phyloP scores from a whole-genome alignment of 2,113 vertebrate species.

The Hymenochirus boettgeri region DNA sequence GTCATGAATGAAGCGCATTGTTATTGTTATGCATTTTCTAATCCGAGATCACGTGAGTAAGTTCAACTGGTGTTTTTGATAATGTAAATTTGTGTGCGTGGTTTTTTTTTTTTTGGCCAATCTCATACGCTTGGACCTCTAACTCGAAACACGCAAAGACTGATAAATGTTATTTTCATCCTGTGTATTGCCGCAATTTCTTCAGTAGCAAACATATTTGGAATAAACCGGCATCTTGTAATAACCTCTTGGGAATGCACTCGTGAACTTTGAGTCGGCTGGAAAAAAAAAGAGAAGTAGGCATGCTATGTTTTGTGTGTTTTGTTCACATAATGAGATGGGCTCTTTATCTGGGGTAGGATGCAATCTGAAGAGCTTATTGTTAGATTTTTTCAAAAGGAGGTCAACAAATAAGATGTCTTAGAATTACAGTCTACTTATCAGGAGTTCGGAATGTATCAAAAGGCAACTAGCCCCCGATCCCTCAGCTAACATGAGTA shows the following conservation, averaged over 20 bases:
- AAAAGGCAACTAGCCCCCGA: conserved; percentile 19
- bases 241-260: conserved; percentile 56
- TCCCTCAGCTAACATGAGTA: too few relatives aligned
- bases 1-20: neutral
- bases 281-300: conserved; percentile 42
- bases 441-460: conserved; percentile 25
- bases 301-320: conserved; percentile 37
- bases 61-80: conserved; percentile 10
- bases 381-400: conserved; percentile 24
- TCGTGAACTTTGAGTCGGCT: conserved; percentile 50
- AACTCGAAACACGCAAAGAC: conserved; percentile 53
- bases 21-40: neutral
- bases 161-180: conserved; percentile 60
- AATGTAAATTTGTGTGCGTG: conserved; percentile 3
- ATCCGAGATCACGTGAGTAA: neutral
- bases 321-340: conserved; percentile 22
- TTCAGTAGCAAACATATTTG: conserved; percentile 56
- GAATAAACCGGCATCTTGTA: conserved; percentile 52
- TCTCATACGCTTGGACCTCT: conserved; percentile 51
- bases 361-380: conserved; percentile 35
- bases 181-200: conserved; percentile 55
- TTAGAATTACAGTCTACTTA: conserved; percentile 36
- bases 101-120: conserved; percentile 47
- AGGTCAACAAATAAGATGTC: conserved; percentile 40
- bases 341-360: conserved; percentile 41